These are phyloP conservation scores for Oreochromis grahami DNA, from an alignment of 2,797 vertebrate genomes.

Conservation along the genomic window DNA sequence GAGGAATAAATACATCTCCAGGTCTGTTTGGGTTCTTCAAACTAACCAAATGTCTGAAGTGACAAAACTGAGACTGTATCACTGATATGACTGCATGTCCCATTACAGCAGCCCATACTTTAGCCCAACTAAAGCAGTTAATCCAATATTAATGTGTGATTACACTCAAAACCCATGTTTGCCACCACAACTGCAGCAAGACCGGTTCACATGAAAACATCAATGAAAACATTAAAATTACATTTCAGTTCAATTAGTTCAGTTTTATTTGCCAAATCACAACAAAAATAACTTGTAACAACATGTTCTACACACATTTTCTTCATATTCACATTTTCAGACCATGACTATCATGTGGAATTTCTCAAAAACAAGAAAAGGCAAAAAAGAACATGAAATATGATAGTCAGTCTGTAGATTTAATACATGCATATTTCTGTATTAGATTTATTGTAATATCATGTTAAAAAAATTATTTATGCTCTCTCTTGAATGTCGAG, in stretches of 20 bases:
- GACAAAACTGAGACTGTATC: not conserved
- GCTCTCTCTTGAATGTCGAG: not conserved
- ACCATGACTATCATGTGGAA: rapidly evolving
- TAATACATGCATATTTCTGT: rapidly evolving
- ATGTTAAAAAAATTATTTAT: not conserved
- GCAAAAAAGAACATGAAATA: not conserved
- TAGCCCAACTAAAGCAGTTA: not conserved
- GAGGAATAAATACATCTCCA: rapidly evolving
- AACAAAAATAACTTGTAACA: not conserved
- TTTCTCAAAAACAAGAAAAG: not conserved
- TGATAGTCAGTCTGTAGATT: not conserved
- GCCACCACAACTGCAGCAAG: not conserved
- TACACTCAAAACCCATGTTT: rapidly evolving
- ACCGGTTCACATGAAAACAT: rapidly evolving
- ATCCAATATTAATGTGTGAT: not conserved
- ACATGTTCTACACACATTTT: not conserved
- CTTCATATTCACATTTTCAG: rapidly evolving
- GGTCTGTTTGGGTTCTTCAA: not conserved
- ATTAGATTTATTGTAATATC: not conserved
- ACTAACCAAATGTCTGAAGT: not conserved
- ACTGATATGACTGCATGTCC: not conserved
- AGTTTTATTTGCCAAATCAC: not conserved
- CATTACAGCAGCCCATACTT: rapidly evolving
- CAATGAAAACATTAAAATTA: not conserved
- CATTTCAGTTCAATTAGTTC: not conserved